Evolutionary conservation across 2,113 vertebrate genomes (phyloP).

Genomic region (Neolamprologus sp.): DNA sequence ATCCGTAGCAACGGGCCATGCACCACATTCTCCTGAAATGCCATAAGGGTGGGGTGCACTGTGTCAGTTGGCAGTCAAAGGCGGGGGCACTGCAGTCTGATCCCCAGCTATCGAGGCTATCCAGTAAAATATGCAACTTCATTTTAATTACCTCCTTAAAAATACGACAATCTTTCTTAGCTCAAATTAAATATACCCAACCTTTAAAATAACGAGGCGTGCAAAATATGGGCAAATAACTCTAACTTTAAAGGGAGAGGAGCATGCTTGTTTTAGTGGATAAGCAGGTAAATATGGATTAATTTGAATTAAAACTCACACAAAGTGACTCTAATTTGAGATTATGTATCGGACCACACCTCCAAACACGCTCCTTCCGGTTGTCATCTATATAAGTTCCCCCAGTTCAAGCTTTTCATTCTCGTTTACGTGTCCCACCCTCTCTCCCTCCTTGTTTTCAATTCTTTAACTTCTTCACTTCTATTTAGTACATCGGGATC

Average conservation of each 20-base stretch:
- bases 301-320: background rate
- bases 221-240: background rate
- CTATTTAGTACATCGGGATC: background rate
- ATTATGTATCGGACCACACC: fast-evolving
- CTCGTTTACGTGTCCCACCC: background rate
- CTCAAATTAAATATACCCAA: background rate
- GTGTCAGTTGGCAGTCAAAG: fast-evolving
- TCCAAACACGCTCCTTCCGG: background rate
- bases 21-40: background rate
- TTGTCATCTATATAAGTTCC: background rate
- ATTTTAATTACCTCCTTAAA: background rate
- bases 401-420: background rate
- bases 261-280: background rate
- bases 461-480: background rate
- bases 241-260: background rate
- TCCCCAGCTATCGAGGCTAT: background rate
- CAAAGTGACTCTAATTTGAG: background rate
- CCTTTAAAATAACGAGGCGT: background rate
- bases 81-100: background rate
- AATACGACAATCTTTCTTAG: background rate
- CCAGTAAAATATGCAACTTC: background rate
- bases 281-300: background rate
- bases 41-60: background rate
- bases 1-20: fast-evolving
- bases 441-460: background rate